phyloP scores from a whole-genome alignment of 2,113 vertebrate species.

The Hemicordylus capensis region DNA sequence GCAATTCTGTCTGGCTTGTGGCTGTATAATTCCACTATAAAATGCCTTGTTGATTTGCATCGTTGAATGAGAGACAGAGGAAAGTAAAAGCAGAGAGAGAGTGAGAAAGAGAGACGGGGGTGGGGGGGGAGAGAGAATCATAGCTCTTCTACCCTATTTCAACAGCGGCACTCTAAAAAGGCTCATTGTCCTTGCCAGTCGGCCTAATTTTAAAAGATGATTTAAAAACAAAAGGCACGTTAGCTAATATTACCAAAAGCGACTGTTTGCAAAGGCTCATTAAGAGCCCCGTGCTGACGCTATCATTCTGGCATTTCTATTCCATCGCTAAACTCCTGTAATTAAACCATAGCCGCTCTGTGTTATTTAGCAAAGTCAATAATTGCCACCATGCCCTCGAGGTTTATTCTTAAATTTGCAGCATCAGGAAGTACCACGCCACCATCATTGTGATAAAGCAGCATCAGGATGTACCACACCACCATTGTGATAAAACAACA shows the following conservation, averaged over 20 bases:
- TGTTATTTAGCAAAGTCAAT: slow-evolving; percentile 74
- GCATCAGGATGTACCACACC: no score
- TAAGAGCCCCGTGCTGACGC: slow-evolving; percentile 43
- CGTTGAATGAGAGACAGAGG: not conserved
- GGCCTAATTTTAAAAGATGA: slow-evolving; percentile 54
- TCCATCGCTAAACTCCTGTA: slow-evolving; percentile 55
- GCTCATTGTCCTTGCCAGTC: slow-evolving; percentile 52
- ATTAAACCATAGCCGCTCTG: slow-evolving; percentile 62
- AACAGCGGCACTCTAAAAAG: slow-evolving; percentile 48
- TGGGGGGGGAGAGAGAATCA: no score
- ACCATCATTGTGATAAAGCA: not conserved
- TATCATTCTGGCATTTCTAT: slow-evolving; percentile 50
- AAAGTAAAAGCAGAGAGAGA: slow-evolving; percentile 17
- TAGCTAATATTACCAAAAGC: slow-evolving; percentile 43
- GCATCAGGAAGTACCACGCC: slow-evolving; percentile 7
- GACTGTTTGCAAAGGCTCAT: slow-evolving; percentile 46
- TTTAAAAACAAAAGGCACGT: slow-evolving; percentile 67
- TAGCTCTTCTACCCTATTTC: not conserved
- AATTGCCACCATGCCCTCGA: slow-evolving; percentile 51
- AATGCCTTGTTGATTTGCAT: slow-evolving; percentile 51
- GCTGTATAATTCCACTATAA: slow-evolving; percentile 30
- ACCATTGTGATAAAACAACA: slow-evolving; percentile 12
- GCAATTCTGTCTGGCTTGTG: slow-evolving; percentile 50
- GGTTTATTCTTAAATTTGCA: slow-evolving; percentile 26
- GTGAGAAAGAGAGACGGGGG: not conserved